Evolutionary conservation across 2,113 vertebrate species (phyloP), one percentile per base, ranked within the genome.

Genomic region (Danionella cerebrum): DNA sequence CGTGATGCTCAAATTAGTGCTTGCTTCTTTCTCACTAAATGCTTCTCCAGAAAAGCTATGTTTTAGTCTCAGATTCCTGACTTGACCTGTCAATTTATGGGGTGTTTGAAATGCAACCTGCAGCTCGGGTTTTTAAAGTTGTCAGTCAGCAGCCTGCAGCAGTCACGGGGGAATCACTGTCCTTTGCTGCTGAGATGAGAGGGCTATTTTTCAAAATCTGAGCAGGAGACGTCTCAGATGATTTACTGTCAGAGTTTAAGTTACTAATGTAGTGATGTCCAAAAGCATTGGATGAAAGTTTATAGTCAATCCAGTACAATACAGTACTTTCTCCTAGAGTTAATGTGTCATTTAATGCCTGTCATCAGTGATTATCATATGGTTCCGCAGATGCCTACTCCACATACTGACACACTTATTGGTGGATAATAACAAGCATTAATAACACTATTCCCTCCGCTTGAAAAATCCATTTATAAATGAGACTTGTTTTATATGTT

Each of bases 181-280:
- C 59, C 44, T 65, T 58, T 59, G 27, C 66, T 59, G 67, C 9
- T 69, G 36, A 70, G 59, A 44, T 53, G 36, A 24, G 45, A 60
- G 44, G 8, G 22, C 59, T 59, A 11, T 55, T 69, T 74, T 52
- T 16, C 51, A 33, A 12, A 12, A 29, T 33, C 51, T 53, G 51
- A 19, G 19, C 16, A 11, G 29, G 7, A 53, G 10, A 10, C 51
- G 33, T 33, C 51, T 53, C 14, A 53, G 33, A 33, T 33, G 5
- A 53, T 19, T 53, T 53, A 19, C 14, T 6, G 45, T 19, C 19
- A 33, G 16, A 39, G 22, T 22, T 44, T 44, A 31, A 48, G 10
- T 51, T 12, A 36, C 27, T 14, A 22, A 48, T 57, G 19, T 14
- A 57, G 31, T 16, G 2, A 53, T 45, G 21, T 22, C 24, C 19